Conservation (phyloP, 2,113 vertebrate species). For the Entelurus aequoreus region DNA sequence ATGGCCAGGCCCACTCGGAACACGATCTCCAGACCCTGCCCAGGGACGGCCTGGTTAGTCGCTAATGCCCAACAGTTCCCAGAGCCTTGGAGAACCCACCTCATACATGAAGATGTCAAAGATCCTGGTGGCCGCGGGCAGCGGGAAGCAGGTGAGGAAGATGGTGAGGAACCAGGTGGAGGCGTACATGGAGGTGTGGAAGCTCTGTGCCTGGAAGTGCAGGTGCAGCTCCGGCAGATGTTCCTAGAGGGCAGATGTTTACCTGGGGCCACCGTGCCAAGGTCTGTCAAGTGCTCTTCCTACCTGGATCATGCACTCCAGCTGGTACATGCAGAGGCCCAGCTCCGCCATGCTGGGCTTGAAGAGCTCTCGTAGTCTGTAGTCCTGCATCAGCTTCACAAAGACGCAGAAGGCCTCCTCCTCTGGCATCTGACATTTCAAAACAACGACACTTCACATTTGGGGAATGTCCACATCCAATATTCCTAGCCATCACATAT, state of each 20-base stretch:
- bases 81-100: constrained; percentile 69
- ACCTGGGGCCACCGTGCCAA: background rate
- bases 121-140: constrained; percentile 91
- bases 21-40: constrained; percentile 93
- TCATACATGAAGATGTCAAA: constrained; percentile 99
- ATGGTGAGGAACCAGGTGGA: constrained; percentile 99
- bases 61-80: constrained; percentile 11
- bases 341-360: constrained; percentile 98
- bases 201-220: constrained; percentile 97
- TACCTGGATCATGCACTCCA: constrained; percentile 99
- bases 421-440: constrained; percentile 85
- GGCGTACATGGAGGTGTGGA: constrained; percentile 98
- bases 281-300: background rate
- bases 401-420: constrained; percentile 99
- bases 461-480: no score
- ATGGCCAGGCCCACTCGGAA: constrained; percentile 94
- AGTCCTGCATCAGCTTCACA: constrained; percentile 99
- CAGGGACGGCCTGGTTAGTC: background rate
- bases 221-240: constrained; percentile 90
- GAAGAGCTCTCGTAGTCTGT: constrained; percentile 95
- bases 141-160: constrained; percentile 95
- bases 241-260: constrained; percentile 70
- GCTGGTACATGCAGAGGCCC: constrained; percentile 99
- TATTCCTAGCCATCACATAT: no score
- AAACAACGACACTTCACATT: no score